These are phyloP conservation scores for Nothura maculosa DNA, from an alignment of 2,797 vertebrate genomes.

Conservation along the genomic window DNA sequence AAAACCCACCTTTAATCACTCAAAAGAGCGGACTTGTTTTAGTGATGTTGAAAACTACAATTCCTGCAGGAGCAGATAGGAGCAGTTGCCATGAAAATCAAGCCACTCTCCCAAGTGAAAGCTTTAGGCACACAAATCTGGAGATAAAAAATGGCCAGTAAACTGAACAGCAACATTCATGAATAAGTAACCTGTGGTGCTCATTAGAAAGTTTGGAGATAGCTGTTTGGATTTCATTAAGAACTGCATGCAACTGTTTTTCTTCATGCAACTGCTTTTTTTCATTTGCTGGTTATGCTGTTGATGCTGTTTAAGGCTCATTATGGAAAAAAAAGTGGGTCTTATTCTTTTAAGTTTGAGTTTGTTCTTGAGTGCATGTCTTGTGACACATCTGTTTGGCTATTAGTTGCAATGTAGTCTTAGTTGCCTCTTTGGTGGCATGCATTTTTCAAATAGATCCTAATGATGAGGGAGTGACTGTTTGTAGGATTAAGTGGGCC, in stretches of 20 bases:
- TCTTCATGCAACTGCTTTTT: not conserved
- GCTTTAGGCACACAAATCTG: slow-evolving; percentile 12
- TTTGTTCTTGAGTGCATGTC: slow-evolving; percentile 1
- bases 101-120: slow-evolving; percentile 21
- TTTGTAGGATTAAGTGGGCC: slow-evolving; percentile 18
- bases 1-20: slow-evolving; percentile 50
- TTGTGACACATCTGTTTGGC: slow-evolving; percentile 13
- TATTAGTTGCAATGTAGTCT: not conserved
- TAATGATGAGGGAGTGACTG: not conserved
- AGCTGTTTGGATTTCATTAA: slow-evolving; percentile 28
- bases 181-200: not conserved
- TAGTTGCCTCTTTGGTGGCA: not conserved
- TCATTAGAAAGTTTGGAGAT: not conserved
- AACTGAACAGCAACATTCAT: not conserved
- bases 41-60: slow-evolving; percentile 18
- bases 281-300: too few relatives aligned
- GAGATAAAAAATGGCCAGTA: not conserved
- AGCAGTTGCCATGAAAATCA: slow-evolving; percentile 24
- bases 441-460: slow-evolving; percentile 23
- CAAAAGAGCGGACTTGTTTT: not conserved
- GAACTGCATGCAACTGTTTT: slow-evolving; percentile 19
- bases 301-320: not conserved
- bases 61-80: slow-evolving; percentile 33
- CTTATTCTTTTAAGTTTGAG: not conserved
- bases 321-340: not conserved